Percentiles rank a stretch among this genome's conserved stretches.
phyloP scores from a whole-genome alignment of 2,113 vertebrate genomes.

The Mustelus asterias region DNA sequence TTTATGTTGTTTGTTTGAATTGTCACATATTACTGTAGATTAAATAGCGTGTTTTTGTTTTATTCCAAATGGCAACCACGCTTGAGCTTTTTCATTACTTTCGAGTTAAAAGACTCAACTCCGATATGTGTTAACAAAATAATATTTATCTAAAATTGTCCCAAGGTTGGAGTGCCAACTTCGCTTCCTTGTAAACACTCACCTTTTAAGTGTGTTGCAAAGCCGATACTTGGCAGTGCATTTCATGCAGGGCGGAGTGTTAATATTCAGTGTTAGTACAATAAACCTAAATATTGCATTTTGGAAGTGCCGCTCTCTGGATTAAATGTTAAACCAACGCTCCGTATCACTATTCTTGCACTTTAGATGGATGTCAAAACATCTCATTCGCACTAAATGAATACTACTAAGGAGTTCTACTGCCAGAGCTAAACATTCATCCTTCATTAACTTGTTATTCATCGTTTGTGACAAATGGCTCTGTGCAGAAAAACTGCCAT shows the following conservation, averaged over 20 bases:
- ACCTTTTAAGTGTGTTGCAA: background rate
- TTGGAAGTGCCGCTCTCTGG: background rate
- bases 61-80: background rate
- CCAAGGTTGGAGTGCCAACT: background rate
- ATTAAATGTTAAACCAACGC: background rate
- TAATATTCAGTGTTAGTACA: background rate
- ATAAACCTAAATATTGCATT: background rate
- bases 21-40: background rate
- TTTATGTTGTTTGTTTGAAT: slow-evolving; percentile 4
- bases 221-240: background rate
- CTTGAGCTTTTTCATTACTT: background rate
- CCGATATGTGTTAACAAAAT: background rate
- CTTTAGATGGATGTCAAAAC: background rate
- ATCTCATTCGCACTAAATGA: background rate
- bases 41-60: background rate
- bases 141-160: background rate
- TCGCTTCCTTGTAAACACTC: background rate
- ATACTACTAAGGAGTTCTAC: background rate
- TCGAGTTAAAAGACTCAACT: background rate
- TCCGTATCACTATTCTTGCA: background rate
- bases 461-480: background rate
- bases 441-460: background rate
- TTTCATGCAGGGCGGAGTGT: background rate
- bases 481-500: background rate
- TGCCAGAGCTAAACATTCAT: background rate